These are phyloP conservation scores for Brachionus sp. DNA, from an alignment of 1,140 invertebrate genomes.

Conservation along the genomic window DNA sequence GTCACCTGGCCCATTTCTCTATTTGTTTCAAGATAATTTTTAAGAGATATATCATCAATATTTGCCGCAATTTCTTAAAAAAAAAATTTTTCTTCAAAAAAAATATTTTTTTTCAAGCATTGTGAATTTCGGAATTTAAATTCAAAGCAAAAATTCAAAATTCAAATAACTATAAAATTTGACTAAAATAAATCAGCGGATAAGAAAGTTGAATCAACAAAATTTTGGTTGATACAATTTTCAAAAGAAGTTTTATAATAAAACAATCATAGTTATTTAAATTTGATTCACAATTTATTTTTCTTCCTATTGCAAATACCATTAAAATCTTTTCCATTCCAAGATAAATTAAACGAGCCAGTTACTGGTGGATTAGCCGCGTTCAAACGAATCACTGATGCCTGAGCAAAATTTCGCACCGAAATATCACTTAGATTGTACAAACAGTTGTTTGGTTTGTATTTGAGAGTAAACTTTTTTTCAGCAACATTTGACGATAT, in stretches of 20 bases:
- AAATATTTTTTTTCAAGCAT: too few relatives aligned
- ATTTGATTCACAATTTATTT: too few relatives aligned
- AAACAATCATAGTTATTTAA: not conserved
- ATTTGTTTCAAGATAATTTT: slow-evolving; percentile 21
- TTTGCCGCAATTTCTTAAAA: not conserved
- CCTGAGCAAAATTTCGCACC: not conserved
- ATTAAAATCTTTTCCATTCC: not conserved
- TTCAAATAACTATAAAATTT: too few relatives aligned
- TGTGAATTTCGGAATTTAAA: too few relatives aligned
- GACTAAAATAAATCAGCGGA: too few relatives aligned
- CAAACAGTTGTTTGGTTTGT: not conserved
- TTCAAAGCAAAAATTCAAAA: too few relatives aligned
- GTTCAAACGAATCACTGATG: not conserved
- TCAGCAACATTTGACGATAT: not conserved
- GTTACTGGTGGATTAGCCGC: not conserved
- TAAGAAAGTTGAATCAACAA: too few relatives aligned
- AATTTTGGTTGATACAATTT: too few relatives aligned
- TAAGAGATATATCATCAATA: not conserved
- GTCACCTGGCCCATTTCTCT: not conserved
- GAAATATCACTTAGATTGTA: not conserved
- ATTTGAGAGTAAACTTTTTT: not conserved
- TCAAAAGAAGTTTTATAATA: too few relatives aligned
- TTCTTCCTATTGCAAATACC: too few relatives aligned
- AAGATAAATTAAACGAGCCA: slow-evolving; percentile 9
- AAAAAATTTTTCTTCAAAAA: not conserved